A percentile compares a stretch with the other conserved stretches of the same genome.
Conservation (phyloP, 2,888 invertebrate genomes). For the Anarsia innoxiella region DNA sequence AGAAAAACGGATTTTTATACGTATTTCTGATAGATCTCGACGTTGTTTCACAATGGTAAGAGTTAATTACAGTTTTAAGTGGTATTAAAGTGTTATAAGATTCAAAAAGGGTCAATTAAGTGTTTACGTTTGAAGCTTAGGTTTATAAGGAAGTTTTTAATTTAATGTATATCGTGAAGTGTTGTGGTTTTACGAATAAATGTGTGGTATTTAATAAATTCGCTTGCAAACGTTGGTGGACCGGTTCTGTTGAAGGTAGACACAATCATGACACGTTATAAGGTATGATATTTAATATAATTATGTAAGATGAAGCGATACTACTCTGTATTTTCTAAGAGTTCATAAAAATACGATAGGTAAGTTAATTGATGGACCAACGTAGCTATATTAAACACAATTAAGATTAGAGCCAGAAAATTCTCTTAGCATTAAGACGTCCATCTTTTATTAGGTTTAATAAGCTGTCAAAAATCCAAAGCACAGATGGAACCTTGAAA, state of each 20-base stretch:
- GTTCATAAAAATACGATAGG: not conserved
- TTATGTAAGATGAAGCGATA: not conserved
- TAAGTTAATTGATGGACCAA: not conserved
- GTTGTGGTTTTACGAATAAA: not conserved
- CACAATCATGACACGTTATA: slow-evolving; percentile 1
- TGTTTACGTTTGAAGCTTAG: not conserved
- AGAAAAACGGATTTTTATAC: slow-evolving; percentile 29
- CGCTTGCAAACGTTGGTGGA: slow-evolving; percentile 7
- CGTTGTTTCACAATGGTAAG: slow-evolving; percentile 31
- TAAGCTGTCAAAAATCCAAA: too few relatives aligned
- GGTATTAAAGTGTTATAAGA: not conserved
- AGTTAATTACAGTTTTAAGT: not conserved
- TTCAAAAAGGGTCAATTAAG: not conserved
- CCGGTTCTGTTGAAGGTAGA: slow-evolving; percentile 7
- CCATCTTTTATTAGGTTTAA: too few relatives aligned
- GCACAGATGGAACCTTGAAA: too few relatives aligned
- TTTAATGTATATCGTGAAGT: slow-evolving; percentile 3
- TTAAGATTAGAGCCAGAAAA: too few relatives aligned
- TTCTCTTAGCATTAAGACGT: too few relatives aligned
- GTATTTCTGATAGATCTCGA: slow-evolving; percentile 20
- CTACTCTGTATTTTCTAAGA: not conserved
- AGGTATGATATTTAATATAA: slow-evolving; percentile 2
- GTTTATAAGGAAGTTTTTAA: slow-evolving; percentile 6
- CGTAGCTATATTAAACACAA: not conserved
- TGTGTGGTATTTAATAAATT: slow-evolving; percentile 4